Evolutionary conservation across 2,888 invertebrate genomes (phyloP).

Genomic region (Crepidodera aurea): DNA sequence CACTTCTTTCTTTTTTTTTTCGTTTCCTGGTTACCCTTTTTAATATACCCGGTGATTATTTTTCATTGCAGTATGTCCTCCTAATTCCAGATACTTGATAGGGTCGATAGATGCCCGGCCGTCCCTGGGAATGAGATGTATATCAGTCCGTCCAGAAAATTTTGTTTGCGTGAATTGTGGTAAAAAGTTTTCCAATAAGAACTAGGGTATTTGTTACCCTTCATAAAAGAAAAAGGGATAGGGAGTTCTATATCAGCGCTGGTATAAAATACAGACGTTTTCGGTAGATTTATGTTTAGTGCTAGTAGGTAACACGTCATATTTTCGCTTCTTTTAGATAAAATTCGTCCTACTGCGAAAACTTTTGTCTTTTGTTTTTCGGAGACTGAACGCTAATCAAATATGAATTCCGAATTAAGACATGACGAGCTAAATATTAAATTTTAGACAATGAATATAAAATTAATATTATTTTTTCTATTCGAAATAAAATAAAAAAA

Average conservation of each 20-base stretch:
- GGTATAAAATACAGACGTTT: conserved; percentile 22
- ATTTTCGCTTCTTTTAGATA: background rate
- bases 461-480: too few species aligned
- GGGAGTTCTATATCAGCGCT: conserved; percentile 23
- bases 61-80: too few species aligned
- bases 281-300: conserved; percentile 20
- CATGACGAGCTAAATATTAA: too few species aligned
- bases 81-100: background rate
- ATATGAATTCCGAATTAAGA: too few species aligned
- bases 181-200: conserved; percentile 25
- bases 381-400: background rate
- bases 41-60: too few species aligned
- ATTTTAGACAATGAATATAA: too few species aligned
- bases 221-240: conserved; percentile 26
- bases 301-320: conserved; percentile 14
- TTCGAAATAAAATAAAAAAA: background rate
- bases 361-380: conserved; percentile 9
- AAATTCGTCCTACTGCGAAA: background rate
- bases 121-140: conserved; percentile 1
- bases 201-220: conserved; percentile 22
- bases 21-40: too few species aligned
- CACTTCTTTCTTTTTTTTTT: too few species aligned
- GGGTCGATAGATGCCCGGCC: background rate
- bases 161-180: conserved; percentile 26
- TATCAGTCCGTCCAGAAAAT: conserved; percentile 17